Conservation (phyloP, 1,140 invertebrate species). For the Drosophila nasuta region DNA sequence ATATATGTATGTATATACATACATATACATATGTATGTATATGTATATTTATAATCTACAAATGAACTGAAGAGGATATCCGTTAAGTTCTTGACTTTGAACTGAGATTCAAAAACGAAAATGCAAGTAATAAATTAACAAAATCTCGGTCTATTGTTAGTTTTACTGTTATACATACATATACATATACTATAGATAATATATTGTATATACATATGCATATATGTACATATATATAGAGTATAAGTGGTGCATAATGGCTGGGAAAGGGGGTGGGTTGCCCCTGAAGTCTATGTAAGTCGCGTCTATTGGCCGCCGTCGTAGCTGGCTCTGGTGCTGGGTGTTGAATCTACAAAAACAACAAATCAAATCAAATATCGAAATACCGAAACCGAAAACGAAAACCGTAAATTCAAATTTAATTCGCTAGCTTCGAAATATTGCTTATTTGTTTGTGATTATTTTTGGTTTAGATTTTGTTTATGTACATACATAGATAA, state of each 20-base stretch:
- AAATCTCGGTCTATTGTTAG: slow-evolving; percentile 2
- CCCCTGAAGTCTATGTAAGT: neutral
- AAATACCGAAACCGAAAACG: slow-evolving; percentile 40
- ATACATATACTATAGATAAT: neutral
- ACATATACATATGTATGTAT: neutral
- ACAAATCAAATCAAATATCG: slow-evolving; percentile 54
- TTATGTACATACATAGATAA: slow-evolving; percentile 31
- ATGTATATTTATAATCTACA: slow-evolving; percentile 26
- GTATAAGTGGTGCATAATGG: slow-evolving; percentile 7
- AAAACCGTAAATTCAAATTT: slow-evolving; percentile 41
- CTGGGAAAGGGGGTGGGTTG: neutral
- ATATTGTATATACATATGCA: too few relatives aligned
- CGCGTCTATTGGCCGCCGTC: slow-evolving; percentile 9
- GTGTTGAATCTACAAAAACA: slow-evolving; percentile 50
- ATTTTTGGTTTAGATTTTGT: neutral
- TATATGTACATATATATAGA: slow-evolving; percentile 1
- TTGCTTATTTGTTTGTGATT: neutral
- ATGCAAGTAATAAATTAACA: neutral
- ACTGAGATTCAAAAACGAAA: neutral
- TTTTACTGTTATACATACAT: neutral
- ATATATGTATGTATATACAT: neutral
- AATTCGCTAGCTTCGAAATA: slow-evolving; percentile 52
- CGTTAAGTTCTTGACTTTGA: slow-evolving; percentile 7
- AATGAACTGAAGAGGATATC: slow-evolving; percentile 29
- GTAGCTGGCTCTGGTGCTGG: neutral